Conservation (phyloP, 2,888 invertebrate species). For the Himalopsyche tibetana region DNA sequence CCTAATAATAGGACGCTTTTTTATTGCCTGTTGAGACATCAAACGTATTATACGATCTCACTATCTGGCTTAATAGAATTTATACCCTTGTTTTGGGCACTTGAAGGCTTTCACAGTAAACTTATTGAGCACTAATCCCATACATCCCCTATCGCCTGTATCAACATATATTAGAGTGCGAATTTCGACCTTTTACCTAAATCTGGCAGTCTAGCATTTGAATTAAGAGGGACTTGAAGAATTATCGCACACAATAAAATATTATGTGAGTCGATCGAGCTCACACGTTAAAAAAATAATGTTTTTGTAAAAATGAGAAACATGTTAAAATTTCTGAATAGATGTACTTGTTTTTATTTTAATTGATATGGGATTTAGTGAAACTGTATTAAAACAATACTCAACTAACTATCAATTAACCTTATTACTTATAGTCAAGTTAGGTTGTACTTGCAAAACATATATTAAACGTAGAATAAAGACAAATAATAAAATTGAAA, state of each 20-base stretch:
- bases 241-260: not conserved
- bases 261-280: too few relatives aligned
- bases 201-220: not conserved
- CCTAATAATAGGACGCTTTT: not conserved
- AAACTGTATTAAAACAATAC: too few relatives aligned
- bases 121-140: constrained; percentile 28
- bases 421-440: too few relatives aligned
- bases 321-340: too few relatives aligned
- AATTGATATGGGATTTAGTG: too few relatives aligned
- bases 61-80: constrained; percentile 35
- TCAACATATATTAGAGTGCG: constrained; percentile 16
- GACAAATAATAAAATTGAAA: too few relatives aligned
- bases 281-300: not conserved
- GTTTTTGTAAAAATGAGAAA: not conserved
- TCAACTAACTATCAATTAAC: too few relatives aligned
- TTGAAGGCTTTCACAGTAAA: constrained; percentile 37
- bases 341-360: too few relatives aligned
- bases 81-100: constrained; percentile 40
- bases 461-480: too few relatives aligned
- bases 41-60: constrained; percentile 40
- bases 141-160: constrained; percentile 19
- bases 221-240: constrained; percentile 9
- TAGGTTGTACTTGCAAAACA: too few relatives aligned
- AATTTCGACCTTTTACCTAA: constrained; percentile 18
- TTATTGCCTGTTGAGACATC: constrained; percentile 26